Conservation (phyloP, 1,140 invertebrate genomes). For the Caerostris darwini region DNA sequence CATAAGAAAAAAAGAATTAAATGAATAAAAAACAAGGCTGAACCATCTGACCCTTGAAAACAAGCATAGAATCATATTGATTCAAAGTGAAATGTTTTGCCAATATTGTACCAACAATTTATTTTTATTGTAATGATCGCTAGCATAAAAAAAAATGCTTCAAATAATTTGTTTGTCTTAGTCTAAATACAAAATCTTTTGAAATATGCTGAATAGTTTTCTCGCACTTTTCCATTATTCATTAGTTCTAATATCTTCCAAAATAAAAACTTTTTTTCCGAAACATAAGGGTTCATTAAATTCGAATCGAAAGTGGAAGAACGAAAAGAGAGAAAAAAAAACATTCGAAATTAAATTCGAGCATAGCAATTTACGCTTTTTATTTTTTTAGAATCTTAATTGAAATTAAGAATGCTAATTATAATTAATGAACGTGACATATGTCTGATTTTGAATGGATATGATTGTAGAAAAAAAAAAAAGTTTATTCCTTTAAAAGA, state of each 20-base stretch:
- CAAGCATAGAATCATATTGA: neutral
- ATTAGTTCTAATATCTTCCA: neutral
- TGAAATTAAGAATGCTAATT: slow-evolving; percentile 45
- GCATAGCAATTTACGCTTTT: neutral
- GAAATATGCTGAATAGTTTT: neutral
- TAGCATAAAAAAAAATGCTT: neutral
- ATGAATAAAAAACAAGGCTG: neutral
- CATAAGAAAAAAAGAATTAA: neutral
- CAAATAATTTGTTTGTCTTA: slow-evolving; percentile 20
- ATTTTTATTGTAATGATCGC: neutral
- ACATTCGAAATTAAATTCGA: neutral
- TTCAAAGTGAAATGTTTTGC: neutral
- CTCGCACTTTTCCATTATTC: slow-evolving; percentile 18
- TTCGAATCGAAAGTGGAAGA: slow-evolving; percentile 4
- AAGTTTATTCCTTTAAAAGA: neutral
- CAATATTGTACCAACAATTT: slow-evolving; percentile 12
- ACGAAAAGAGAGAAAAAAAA: neutral
- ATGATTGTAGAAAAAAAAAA: neutral
- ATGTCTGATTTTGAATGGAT: slow-evolving; percentile 3
- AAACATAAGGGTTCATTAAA: slow-evolving; percentile 9
- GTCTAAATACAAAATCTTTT: neutral
- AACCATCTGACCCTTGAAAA: neutral
- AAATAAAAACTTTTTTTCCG: neutral
- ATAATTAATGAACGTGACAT: slow-evolving; percentile 49
- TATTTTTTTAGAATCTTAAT: slow-evolving; percentile 22